Percentiles rank a stretch among this genome's conserved stretches.
Evolutionary conservation across 1,140 invertebrate genomes (phyloP).

Genomic region (Oscheius sp.): DNA sequence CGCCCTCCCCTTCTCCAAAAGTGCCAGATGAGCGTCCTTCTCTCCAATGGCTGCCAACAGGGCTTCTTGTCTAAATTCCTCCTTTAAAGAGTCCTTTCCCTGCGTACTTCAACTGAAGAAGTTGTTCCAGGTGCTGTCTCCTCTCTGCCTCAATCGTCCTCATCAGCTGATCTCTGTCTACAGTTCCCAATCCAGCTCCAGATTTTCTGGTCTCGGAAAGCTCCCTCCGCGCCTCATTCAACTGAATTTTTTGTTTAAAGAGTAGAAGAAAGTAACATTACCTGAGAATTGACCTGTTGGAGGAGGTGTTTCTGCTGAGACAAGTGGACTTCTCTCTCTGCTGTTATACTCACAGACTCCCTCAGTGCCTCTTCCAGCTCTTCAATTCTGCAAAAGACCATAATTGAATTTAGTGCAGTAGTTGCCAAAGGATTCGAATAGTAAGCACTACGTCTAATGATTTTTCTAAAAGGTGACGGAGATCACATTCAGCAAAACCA

Average conservation of each 20-base stretch:
- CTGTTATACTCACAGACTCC: slow-evolving; percentile 67
- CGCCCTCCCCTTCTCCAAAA: slow-evolving; percentile 72
- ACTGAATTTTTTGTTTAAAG: slow-evolving; percentile 44
- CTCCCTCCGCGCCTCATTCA: slow-evolving; percentile 58
- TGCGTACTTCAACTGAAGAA: slow-evolving; percentile 76
- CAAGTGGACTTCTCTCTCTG: slow-evolving; percentile 66
- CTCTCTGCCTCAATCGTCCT: slow-evolving; percentile 68
- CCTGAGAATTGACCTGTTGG: slow-evolving; percentile 56
- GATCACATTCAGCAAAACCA: no score
- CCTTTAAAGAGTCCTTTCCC: background rate
- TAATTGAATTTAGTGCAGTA: slow-evolving; percentile 2
- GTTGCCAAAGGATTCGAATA: no score
- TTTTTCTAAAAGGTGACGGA: no score
- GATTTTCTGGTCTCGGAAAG: slow-evolving; percentile 49
- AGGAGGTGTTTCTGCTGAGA: slow-evolving; percentile 63
- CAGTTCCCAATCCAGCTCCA: slow-evolving; percentile 64
- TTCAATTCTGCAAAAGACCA: slow-evolving; percentile 67
- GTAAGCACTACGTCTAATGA: no score
- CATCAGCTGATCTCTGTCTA: slow-evolving; percentile 67
- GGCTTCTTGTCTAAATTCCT: slow-evolving; percentile 73
- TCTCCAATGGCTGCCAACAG: slow-evolving; percentile 77
- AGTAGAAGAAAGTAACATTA: slow-evolving; percentile 27
- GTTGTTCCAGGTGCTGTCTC: slow-evolving; percentile 71
- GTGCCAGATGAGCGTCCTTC: slow-evolving; percentile 78
- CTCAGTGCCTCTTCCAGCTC: slow-evolving; percentile 76